Conservation (phyloP, 2,113 vertebrate genomes). For the Bufo bufo region DNA sequence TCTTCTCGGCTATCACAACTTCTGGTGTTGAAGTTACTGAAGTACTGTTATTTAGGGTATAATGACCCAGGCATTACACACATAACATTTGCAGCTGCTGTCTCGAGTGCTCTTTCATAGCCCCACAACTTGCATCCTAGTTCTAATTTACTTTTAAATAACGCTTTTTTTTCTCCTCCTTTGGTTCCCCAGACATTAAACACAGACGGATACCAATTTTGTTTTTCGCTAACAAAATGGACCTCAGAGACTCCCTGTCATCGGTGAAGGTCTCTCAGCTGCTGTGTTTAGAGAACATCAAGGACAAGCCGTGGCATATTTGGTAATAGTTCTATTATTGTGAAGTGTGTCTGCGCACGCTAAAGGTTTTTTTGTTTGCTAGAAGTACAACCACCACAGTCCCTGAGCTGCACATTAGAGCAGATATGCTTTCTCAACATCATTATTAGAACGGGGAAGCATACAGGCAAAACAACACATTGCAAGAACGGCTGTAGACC, state of each 20-base stretch:
- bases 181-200: constrained; percentile 83
- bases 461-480: background rate
- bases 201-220: constrained; percentile 94
- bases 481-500: background rate
- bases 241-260: constrained; percentile 91
- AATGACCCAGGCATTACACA: background rate
- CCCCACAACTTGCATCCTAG: background rate
- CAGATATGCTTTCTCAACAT: constrained; percentile 15
- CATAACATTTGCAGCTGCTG: background rate
- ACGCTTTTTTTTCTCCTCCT: constrained; percentile 57
- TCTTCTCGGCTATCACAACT: too few species aligned
- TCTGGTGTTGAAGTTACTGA: too few species aligned
- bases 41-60: too few species aligned
- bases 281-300: constrained; percentile 93
- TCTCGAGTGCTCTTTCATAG: background rate
- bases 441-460: background rate
- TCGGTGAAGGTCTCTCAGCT: constrained; percentile 96
- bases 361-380: constrained; percentile 8
- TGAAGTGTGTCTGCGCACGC: constrained; percentile 37
- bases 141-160: constrained; percentile 36
- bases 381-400: constrained; percentile 8
- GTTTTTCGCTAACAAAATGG: constrained; percentile 99
- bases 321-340: constrained; percentile 76
- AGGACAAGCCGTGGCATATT: constrained; percentile 99
- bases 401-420: constrained; percentile 11